Evolutionary conservation across 1,140 invertebrate species (phyloP), one percentile per base, ranked within the genome.

Genomic region (Cotesia glomerata): DNA sequence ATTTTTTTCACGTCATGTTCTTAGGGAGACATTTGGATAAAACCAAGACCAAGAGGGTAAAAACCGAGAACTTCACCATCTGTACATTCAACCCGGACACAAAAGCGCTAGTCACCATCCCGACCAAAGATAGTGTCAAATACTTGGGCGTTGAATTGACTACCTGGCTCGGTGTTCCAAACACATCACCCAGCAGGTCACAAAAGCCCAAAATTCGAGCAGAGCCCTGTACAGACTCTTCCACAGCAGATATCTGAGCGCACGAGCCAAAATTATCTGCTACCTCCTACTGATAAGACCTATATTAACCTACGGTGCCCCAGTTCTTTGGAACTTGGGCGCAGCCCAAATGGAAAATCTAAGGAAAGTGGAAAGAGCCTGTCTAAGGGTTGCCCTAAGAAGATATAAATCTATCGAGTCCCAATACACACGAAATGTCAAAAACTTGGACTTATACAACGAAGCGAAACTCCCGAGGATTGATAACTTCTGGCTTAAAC

Each of bases 201-300:
- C 5, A 13, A 63, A 71, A 71, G 69, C 58, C 4, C 18, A 14
- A 32, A 63, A 63, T 0, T 11, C 35, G 18, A 49, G 9, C 14
- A 69, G 16, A 49, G 13, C 11, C 2, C 4, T 49, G 0, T 2
- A 0, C 0, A 69, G 32, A 16, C 32, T 75, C 1, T 75, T 77
- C 5, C 56, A 73, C 16, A 73, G 66, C 13, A 72, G 68, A 62
- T n/a, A 14, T 2, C n/a, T 76, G 0, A 66, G n/a, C 34, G 11
- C 0, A 4, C 72, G 16, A 63, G 61, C 69, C 5, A 71, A 71
- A 65, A 34, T 71, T 2, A 73, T 75, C 0, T 73, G 71, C 9
- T 73, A 77, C 35, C 26, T 56, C 13, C 16, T 56, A 7, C 26
- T 74, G 14, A 74, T 76, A 1, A 39, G 72, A 62, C 75, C 75